A percentile compares a stretch with the other conserved stretches of the same genome.
Evolutionary conservation across 30 jellyfish, hydroid and myxozoan species (phyloP).

Genomic region (Phacellophora camtschatica): DNA sequence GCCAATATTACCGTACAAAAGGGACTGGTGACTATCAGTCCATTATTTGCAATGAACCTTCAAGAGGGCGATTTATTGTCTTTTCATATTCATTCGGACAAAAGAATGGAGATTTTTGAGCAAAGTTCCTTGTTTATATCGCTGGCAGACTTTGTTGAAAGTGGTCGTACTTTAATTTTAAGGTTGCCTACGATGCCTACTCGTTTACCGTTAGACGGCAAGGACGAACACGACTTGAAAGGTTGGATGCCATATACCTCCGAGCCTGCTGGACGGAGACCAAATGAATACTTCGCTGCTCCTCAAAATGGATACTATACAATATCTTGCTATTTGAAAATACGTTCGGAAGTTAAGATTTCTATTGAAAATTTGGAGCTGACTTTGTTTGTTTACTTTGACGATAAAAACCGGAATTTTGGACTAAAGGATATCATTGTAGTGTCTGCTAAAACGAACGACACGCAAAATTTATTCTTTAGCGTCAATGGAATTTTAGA

Average conservation of each 20-base stretch:
- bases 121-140: constrained; percentile 38
- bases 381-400: constrained; percentile 15
- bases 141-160: constrained; percentile 50
- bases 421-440: constrained; percentile 37
- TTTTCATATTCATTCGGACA: not conserved
- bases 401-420: constrained; percentile 16
- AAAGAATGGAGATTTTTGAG: not conserved
- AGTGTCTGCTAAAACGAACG: not conserved
- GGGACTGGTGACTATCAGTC: not conserved
- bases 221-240: not conserved
- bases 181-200: not conserved
- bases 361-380: not conserved
- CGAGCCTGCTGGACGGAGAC: not conserved
- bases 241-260: constrained; percentile 30
- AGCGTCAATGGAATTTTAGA: constrained; percentile 37
- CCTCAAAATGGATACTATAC: constrained; percentile 11
- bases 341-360: not conserved
- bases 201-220: not conserved
- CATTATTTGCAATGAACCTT: constrained; percentile 5
- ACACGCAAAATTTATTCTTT: not conserved
- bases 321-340: constrained; percentile 19
- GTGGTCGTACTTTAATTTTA: constrained; percentile 37
- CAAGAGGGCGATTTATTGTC: constrained; percentile 48
- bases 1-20: constrained; percentile 3
- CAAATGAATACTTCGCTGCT: not conserved